Conservation (phyloP, 2,113 vertebrate genomes). For the Podiceps cristatus region DNA sequence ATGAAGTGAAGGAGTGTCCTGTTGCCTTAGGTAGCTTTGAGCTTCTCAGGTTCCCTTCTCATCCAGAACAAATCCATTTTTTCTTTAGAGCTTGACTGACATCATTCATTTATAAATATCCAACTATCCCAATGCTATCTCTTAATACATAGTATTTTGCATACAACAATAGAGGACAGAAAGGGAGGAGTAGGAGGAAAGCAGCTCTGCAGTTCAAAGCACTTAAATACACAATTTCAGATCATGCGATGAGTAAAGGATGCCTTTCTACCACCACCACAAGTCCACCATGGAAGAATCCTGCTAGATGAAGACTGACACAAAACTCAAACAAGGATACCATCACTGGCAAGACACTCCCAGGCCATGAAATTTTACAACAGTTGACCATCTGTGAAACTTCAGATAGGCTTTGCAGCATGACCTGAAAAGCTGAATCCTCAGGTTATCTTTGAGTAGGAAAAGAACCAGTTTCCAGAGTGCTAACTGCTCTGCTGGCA, state of each 20-base stretch:
- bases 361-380: not conserved
- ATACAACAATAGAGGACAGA: not conserved
- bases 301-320: not conserved
- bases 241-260: not conserved
- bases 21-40: not conserved
- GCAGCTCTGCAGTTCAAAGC: not conserved
- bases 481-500: not conserved
- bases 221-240: not conserved
- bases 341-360: not conserved
- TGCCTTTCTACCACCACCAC: not conserved
- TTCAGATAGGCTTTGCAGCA: not conserved
- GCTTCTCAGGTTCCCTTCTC: not conserved
- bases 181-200: not conserved
- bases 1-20: not conserved
- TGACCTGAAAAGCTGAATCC: not conserved
- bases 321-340: not conserved
- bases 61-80: not conserved
- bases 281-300: not conserved
- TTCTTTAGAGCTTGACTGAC: slow-evolving; percentile 13
- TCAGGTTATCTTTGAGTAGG: not conserved
- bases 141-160: not conserved
- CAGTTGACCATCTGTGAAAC: not conserved
- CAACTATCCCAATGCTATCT: not conserved
- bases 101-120: slow-evolving; percentile 48
- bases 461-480: not conserved